Conservation (phyloP, 2,888 invertebrate species). For the Pherbina coryleti region DNA sequence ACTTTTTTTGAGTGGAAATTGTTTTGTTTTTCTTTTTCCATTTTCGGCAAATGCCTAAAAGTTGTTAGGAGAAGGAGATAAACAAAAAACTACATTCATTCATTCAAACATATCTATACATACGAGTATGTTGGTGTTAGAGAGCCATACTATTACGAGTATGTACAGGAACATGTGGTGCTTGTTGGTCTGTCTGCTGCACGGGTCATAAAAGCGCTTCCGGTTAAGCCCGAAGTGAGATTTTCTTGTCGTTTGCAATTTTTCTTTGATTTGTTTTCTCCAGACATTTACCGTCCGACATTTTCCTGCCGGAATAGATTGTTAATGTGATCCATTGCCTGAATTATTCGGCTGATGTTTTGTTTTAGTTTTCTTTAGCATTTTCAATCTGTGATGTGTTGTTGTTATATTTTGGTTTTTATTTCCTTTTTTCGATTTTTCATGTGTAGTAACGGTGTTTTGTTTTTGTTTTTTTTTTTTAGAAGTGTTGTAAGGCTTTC, state of each 20-base stretch:
- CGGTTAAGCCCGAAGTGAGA: constrained; percentile 64
- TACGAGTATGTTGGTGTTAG: too few relatives aligned
- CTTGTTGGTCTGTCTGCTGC: constrained; percentile 44
- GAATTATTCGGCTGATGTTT: constrained; percentile 11
- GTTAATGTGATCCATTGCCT: constrained; percentile 37
- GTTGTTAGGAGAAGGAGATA: background rate
- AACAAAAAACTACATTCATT: too few relatives aligned
- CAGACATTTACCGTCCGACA: background rate
- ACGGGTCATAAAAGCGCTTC: constrained; percentile 64
- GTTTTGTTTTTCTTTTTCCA: constrained; percentile 34
- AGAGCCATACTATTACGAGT: background rate
- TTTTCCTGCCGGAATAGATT: constrained; percentile 17
- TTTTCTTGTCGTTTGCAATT: constrained; percentile 68
- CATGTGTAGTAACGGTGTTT: background rate
- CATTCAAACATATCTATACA: too few relatives aligned
- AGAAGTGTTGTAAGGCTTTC: background rate
- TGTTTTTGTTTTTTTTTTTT: background rate
- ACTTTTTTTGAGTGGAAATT: background rate
- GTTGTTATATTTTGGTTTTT: constrained; percentile 13
- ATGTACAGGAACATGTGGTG: constrained; percentile 13
- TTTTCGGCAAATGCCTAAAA: constrained; percentile 14
- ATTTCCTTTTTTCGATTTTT: constrained; percentile 11
- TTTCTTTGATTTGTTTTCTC: constrained; percentile 64
- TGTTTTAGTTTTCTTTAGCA: constrained; percentile 39
- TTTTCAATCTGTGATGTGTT: constrained; percentile 31